phyloP scores from a whole-genome alignment of 2,797 vertebrate genomes.

The Coregonus ussuriensis region DNA sequence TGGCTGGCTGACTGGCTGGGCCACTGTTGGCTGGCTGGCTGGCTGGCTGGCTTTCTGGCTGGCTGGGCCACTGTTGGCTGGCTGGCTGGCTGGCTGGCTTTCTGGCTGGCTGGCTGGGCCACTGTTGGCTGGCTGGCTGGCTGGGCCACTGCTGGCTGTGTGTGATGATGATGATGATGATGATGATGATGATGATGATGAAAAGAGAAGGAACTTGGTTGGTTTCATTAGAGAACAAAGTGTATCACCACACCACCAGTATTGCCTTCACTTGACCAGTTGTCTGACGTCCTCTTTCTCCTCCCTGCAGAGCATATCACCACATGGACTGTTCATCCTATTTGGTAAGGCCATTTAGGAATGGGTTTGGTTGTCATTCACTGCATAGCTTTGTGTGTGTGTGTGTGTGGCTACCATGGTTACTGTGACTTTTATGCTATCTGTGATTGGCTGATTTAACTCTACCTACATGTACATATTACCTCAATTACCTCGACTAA shows the following conservation, averaged over 20 bases:
- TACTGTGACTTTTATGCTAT: not conserved
- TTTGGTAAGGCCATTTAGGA: slow-evolving; percentile 80
- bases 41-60: too few species aligned
- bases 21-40: too few species aligned
- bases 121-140: too few species aligned
- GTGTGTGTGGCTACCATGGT: not conserved
- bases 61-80: too few species aligned
- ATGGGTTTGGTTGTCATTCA: not conserved
- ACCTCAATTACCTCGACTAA: too few species aligned
- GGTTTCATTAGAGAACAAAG: too few species aligned
- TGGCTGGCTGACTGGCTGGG: too few species aligned
- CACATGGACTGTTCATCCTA: slow-evolving; percentile 85
- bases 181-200: not conserved
- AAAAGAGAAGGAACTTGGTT: not conserved
- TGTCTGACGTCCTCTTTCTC: not conserved
- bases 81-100: too few species aligned
- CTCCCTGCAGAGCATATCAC: slow-evolving; percentile 79
- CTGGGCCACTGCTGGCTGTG: not conserved
- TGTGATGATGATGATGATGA: not conserved
- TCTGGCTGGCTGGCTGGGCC: too few species aligned
- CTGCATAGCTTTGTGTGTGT: not conserved
- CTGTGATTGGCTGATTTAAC: not conserved
- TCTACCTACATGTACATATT: too few species aligned
- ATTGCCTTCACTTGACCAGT: not conserved
- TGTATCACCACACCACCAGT: not conserved